Conservation (phyloP, 2,888 invertebrate species). For the Trissoscelio sp. region DNA sequence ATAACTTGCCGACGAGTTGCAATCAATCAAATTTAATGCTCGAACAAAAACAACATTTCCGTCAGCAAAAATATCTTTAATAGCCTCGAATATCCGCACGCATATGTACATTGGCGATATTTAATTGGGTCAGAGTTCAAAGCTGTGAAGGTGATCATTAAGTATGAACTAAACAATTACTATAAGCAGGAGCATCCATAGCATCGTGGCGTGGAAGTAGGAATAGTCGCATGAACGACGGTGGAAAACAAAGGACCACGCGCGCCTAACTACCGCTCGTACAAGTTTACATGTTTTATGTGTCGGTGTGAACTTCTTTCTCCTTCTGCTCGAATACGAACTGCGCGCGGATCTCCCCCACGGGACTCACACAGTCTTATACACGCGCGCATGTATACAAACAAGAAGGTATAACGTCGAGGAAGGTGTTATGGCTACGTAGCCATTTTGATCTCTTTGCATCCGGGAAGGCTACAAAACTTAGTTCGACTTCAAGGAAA, state of each 20-base stretch:
- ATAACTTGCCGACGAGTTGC: slow-evolving; percentile 2
- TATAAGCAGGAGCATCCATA: slow-evolving; percentile 56
- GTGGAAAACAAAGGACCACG: slow-evolving; percentile 70
- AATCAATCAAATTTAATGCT: slow-evolving; percentile 35
- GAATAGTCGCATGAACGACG: slow-evolving; percentile 59
- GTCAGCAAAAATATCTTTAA: slow-evolving; percentile 42
- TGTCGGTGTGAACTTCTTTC: slow-evolving; percentile 68
- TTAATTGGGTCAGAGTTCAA: slow-evolving; percentile 75
- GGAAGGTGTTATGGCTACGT: slow-evolving; percentile 64
- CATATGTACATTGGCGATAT: slow-evolving; percentile 40
- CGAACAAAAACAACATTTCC: slow-evolving; percentile 5
- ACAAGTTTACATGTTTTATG: slow-evolving; percentile 66
- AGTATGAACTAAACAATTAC: slow-evolving; percentile 61
- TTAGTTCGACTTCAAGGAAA: slow-evolving; percentile 32
- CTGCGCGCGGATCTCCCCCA: slow-evolving; percentile 60
- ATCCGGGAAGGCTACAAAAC: slow-evolving; percentile 71
- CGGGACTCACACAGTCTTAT: slow-evolving; percentile 41
- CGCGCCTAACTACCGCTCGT: slow-evolving; percentile 67
- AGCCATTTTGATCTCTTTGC: slow-evolving; percentile 72
- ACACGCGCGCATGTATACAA: slow-evolving; percentile 48
- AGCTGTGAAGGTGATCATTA: slow-evolving; percentile 72
- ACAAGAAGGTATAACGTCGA: slow-evolving; percentile 61
- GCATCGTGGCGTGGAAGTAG: slow-evolving; percentile 23
- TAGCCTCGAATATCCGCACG: slow-evolving; percentile 41
- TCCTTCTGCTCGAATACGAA: slow-evolving; percentile 55